Conservation (phyloP, 2,888 invertebrate genomes). For the Acanthosoma haemorrhoidale region DNA sequence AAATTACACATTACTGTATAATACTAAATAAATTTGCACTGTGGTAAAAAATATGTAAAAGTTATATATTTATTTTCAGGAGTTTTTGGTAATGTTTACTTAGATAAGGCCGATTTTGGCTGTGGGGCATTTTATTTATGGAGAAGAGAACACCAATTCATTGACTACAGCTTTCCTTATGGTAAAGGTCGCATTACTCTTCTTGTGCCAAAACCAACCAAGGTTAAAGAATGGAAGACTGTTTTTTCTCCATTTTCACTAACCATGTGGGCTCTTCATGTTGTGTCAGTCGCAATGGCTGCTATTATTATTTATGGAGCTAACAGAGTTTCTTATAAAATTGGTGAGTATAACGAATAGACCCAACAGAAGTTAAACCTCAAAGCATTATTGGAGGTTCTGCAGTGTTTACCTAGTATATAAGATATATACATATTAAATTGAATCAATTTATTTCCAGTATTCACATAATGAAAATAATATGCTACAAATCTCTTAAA, state of each 20-base stretch:
- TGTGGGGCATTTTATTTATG: constrained; percentile 57
- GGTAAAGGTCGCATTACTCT: constrained; percentile 62
- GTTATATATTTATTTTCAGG: constrained; percentile 28
- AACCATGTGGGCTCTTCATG: constrained; percentile 55
- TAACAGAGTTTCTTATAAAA: neutral
- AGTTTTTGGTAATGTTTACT: constrained; percentile 57
- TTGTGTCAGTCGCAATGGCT: constrained; percentile 50
- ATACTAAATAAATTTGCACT: too few species aligned
- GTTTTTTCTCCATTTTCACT: constrained; percentile 57
- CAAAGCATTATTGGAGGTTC: too few species aligned
- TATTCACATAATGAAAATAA: too few species aligned
- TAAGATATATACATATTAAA: too few species aligned
- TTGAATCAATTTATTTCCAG: too few species aligned
- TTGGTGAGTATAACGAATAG: too few species aligned
- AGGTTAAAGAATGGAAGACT: constrained; percentile 56
- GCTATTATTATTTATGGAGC: constrained; percentile 15
- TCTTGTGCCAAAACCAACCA: constrained; percentile 59
- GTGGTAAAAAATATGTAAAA: too few species aligned
- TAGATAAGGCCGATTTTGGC: constrained; percentile 58
- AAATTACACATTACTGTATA: too few species aligned
- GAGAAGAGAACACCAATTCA: constrained; percentile 55
- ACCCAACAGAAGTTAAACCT: too few species aligned
- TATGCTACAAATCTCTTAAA: too few species aligned
- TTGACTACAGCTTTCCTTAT: constrained; percentile 59
- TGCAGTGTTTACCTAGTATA: too few species aligned